Conservation (phyloP, 2,797 vertebrate species). For the Synaphobranchus kaupii region DNA sequence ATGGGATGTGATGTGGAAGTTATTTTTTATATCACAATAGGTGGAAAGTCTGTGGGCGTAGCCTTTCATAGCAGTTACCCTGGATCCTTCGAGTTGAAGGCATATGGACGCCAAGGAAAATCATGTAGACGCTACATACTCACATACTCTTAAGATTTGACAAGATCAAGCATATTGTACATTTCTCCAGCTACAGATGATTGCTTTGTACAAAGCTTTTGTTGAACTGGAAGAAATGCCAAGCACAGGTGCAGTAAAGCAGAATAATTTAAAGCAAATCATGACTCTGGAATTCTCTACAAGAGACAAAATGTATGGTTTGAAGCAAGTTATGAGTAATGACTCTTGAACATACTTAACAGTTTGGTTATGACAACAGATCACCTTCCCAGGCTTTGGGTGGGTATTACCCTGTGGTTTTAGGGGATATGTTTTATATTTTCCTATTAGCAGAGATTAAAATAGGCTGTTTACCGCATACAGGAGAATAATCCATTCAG, state of each 20-base stretch:
- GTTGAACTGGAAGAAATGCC: not conserved
- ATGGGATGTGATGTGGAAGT: not conserved
- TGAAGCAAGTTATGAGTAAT: not conserved
- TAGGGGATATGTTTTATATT: not conserved
- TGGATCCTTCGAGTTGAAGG: not conserved
- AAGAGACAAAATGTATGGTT: not conserved
- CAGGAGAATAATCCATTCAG: not conserved
- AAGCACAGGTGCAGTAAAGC: not conserved
- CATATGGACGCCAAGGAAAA: not conserved
- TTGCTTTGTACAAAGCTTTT: not conserved
- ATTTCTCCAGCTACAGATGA: not conserved
- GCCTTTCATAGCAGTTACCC: not conserved
- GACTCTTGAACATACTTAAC: not conserved
- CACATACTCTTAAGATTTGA: not conserved
- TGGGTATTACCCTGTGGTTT: not conserved
- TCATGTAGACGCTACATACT: not conserved
- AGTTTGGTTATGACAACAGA: not conserved
- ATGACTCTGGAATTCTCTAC: not conserved
- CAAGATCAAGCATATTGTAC: not conserved
- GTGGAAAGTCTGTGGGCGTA: not conserved
- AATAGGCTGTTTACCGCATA: not conserved
- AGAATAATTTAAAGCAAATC: not conserved
- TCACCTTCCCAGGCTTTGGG: not conserved
- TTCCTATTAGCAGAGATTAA: not conserved
- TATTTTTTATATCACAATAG: slow-evolving; percentile 14